Base-by-base conservation (phyloP, 2,113 vertebrate species). In the Oenanthe melanoleuca region DNA sequence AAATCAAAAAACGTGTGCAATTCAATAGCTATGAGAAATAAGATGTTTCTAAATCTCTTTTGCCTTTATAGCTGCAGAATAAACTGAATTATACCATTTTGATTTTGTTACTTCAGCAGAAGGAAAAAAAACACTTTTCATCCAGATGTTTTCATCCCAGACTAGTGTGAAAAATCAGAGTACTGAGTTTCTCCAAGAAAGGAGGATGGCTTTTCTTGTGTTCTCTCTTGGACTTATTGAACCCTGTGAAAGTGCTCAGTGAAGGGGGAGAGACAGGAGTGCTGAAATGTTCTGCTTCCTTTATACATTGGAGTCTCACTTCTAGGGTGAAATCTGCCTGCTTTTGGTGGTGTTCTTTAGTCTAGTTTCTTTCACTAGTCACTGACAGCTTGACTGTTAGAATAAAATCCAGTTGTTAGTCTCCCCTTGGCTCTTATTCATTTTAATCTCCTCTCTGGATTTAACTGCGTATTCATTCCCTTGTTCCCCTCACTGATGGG, bases 1-100 rank as follows among this genome's bases (percentile, higher is more conserved):
- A 80, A 85, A 55, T 19, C 2, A 45, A 52, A 59, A 34, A 28
- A 52, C 6, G 0, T 3, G 0, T 1, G 1, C 16, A 34, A n/a
- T 86, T 88, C 26, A 55, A 29, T 34, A 56, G 16, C 55, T 45
- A 20, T 57, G 23, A 42, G 25, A 72, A 93, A 16, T 21, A 47
- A 42, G n/a, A 79, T 22, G 7, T 77, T 74, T 52, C 50, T 75
- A 52, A 21, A 24, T 24, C 24, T 52, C 29, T 80, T 31, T 34
- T 73, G 12, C 31, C 20, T 50, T 25, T 52, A 2, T 28, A 88
- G 29, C 15, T 69, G 37, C 63, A 67, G 25, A 64, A 59, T 74
- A 38, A 86, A 86, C 5, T 5, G 31, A 61, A 45, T 22, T 3
- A 16, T 13, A 26, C 5, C 37, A 14, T 56, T 94, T 77, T 73